phyloP scores from a whole-genome alignment of 1,140 invertebrate genomes.

The Drosophila punjabiensis region DNA sequence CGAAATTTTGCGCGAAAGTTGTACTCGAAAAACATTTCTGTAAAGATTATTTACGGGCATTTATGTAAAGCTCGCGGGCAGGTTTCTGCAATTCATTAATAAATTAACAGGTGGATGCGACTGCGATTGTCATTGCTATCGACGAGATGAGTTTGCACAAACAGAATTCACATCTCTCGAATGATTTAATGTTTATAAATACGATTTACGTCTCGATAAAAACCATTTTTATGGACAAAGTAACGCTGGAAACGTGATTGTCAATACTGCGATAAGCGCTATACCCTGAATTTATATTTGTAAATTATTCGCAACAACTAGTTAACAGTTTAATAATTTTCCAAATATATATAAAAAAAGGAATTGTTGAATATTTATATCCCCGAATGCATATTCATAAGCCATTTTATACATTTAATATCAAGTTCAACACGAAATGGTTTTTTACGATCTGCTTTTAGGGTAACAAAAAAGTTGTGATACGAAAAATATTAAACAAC shows the following conservation, averaged over 20 bases:
- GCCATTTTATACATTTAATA: slow-evolving; percentile 14
- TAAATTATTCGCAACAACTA: slow-evolving; percentile 1
- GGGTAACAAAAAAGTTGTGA: slow-evolving; percentile 4
- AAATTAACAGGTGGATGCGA: slow-evolving; percentile 60
- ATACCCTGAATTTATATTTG: slow-evolving; percentile 6
- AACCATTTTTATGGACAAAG: slow-evolving; percentile 29
- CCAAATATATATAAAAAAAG: slow-evolving; percentile 8
- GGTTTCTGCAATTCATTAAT: slow-evolving; percentile 62
- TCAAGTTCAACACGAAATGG: slow-evolving; percentile 10
- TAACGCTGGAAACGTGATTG: slow-evolving; percentile 15
- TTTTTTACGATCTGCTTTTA: slow-evolving; percentile 4
- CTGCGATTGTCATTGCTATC: slow-evolving; percentile 29
- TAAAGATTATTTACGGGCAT: slow-evolving; percentile 40
- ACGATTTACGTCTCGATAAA: slow-evolving; percentile 50
- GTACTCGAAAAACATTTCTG: slow-evolving; percentile 33
- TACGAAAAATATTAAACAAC: slow-evolving; percentile 4
- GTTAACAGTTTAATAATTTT: background rate
- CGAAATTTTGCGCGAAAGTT: slow-evolving; percentile 60
- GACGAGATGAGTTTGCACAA: slow-evolving; percentile 41
- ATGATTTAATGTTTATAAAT: slow-evolving; percentile 78
- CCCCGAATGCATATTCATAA: background rate
- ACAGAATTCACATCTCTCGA: slow-evolving; percentile 22
- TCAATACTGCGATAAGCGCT: background rate
- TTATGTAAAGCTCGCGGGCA: slow-evolving; percentile 38
- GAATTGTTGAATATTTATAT: slow-evolving; percentile 14